Base-by-base conservation (phyloP, 2,797 vertebrate genomes). In the Melanotaenia nigrans region DNA sequence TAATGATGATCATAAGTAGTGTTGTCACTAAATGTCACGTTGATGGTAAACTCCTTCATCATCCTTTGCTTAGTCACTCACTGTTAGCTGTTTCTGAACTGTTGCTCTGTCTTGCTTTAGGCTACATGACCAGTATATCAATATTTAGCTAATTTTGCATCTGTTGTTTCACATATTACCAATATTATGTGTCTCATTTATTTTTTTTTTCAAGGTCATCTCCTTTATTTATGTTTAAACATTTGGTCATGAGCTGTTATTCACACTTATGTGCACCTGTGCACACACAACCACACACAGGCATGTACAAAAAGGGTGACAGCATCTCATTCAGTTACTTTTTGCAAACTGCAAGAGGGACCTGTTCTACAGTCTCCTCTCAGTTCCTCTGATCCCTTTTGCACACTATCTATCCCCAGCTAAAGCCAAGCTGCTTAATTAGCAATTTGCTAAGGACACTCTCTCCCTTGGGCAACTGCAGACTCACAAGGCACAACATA, bases 361-460 rank as follows among this genome's bases (percentile, higher is more conserved):
- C 42, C 51, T 57, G 9, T 47, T 82, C 73, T 68, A 58, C 8
- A 53, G 58, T 71, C 59, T 72, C 70, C 63, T 74, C 58, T 78
- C 54, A 25, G 32, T 61, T 65, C 60, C 63, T 72, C 63, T 53
- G 16, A 51, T 11, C 7, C 32, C 57, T 36, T 18, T 18, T 66
- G 64, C 25, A 60, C 51, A 25, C 68, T 70, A 55, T 61, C 49
- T 25, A 55, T 79, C 74, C 75, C 58, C 68, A 71, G 40, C 65
- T 66, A 61, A 57, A 71, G 58, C 67, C 33, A 65, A 74, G 68
- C 71, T 74, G 64, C 79, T 85, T 88, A 84, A 91, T 92, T 91
- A 90, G 77, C 68, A 79, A 82, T 90, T 87, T 84, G 80, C 82
- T 86, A 86, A 87, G 85, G 81, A 85, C 88, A 82, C 64, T 60